These are phyloP conservation scores for Merops nubicus DNA, from an alignment of 2,113 vertebrate genomes.

Conservation along the genomic window DNA sequence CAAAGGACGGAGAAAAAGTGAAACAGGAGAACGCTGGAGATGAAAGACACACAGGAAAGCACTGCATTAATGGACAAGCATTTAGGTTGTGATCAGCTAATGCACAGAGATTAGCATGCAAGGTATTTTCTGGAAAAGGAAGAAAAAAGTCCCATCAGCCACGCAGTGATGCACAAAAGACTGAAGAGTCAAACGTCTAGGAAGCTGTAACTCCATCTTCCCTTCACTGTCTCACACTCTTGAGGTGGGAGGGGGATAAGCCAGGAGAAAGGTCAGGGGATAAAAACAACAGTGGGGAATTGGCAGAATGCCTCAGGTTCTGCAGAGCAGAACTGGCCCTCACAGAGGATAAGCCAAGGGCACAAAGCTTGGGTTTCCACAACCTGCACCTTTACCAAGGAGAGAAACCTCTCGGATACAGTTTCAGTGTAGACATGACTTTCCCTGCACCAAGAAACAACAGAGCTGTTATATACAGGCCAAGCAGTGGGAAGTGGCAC, in stretches of 20 bases:
- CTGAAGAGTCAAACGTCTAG: slow-evolving; percentile 4
- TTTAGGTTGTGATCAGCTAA: slow-evolving; percentile 59
- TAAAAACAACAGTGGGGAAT: slow-evolving; percentile 1
- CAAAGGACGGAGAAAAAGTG: slow-evolving; percentile 11
- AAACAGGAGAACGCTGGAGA: slow-evolving; percentile 41
- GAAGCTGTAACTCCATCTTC: slow-evolving; percentile 55
- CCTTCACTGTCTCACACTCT: not conserved
- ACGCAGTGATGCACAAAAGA: slow-evolving; percentile 40
- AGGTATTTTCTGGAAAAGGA: slow-evolving; percentile 22
- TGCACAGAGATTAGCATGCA: slow-evolving; percentile 38
- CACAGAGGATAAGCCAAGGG: slow-evolving; percentile 34
- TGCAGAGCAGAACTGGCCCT: slow-evolving; percentile 5
- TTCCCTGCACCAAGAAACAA: not conserved
- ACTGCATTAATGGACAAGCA: slow-evolving; percentile 46
- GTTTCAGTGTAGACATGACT: not conserved
- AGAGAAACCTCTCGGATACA: not conserved
- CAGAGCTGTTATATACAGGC: not conserved
- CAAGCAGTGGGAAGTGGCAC: not conserved
- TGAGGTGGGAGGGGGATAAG: not conserved
- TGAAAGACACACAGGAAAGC: slow-evolving; percentile 59
- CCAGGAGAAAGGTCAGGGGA: slow-evolving; percentile 4
- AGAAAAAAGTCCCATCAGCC: not conserved
- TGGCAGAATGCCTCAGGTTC: slow-evolving; percentile 9
- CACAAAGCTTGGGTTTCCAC: slow-evolving; percentile 40
- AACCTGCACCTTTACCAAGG: not conserved